These are phyloP conservation scores for Orestias chungarensis DNA, from an alignment of 2,797 vertebrate genomes.

Conservation along the genomic window DNA sequence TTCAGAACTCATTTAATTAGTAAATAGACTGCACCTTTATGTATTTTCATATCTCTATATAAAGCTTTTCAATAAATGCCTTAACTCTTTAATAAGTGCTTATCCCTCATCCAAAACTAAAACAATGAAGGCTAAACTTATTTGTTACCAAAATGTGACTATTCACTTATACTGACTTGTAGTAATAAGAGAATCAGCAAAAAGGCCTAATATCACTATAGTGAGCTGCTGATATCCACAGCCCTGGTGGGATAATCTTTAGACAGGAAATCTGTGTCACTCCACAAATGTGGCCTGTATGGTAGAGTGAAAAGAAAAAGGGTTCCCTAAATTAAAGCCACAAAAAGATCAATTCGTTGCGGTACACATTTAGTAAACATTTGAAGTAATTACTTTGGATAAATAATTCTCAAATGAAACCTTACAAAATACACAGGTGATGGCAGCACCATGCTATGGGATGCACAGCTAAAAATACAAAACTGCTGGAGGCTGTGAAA, in stretches of 20 bases:
- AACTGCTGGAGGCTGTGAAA: neutral
- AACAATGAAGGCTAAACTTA: too few relatives aligned
- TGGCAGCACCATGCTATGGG: neutral
- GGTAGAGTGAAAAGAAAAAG: too few relatives aligned
- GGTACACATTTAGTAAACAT: neutral
- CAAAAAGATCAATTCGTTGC: too few relatives aligned
- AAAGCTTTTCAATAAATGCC: neutral
- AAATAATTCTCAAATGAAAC: neutral
- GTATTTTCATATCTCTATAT: neutral
- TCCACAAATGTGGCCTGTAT: neutral
- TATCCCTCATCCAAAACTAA: too few relatives aligned
- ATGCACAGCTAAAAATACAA: neutral
- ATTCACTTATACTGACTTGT: neutral
- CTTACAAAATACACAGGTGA: neutral
- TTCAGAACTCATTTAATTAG: neutral
- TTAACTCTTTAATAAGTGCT: too few relatives aligned
- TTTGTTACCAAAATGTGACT: too few relatives aligned
- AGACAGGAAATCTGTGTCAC: neutral
- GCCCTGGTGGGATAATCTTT: neutral
- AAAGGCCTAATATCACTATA: neutral
- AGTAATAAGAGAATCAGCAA: neutral
- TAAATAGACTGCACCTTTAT: neutral
- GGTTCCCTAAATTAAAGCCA: neutral
- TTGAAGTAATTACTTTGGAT: neutral
- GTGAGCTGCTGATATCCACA: neutral